Evolutionary conservation across 1,140 invertebrate species (phyloP).

Genomic region (Drosophila azteca): DNA sequence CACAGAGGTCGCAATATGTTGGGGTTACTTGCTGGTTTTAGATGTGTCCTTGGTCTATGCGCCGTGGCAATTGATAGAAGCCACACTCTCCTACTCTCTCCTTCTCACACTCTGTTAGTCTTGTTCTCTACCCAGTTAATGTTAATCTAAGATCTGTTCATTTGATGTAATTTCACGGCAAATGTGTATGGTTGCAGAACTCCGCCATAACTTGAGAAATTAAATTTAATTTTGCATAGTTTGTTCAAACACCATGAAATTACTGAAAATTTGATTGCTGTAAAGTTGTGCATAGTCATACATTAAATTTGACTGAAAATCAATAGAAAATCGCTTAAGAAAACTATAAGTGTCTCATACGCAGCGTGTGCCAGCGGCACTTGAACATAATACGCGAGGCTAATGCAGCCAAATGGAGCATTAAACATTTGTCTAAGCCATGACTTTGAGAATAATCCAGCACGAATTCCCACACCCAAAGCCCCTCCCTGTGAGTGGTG

Average conservation of each 20-base stretch:
- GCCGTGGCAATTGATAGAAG: constrained; percentile 30
- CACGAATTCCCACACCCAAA: constrained; percentile 15
- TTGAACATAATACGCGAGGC: constrained; percentile 46
- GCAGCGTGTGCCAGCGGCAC: constrained; percentile 54
- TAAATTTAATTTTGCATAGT: no score
- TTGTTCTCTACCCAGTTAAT: constrained; percentile 14
- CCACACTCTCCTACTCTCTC: background rate
- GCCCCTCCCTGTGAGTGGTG: background rate
- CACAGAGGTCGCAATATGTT: no score
- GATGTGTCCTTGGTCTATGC: constrained; percentile 58
- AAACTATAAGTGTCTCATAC: constrained; percentile 70
- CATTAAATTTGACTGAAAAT: no score
- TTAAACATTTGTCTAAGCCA: constrained; percentile 69
- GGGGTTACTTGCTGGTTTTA: background rate
- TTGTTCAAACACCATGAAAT: no score
- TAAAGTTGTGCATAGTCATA: no score
- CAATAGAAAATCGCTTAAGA: no score
- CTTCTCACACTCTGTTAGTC: no score
- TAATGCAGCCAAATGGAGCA: constrained; percentile 68
- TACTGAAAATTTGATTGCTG: no score
- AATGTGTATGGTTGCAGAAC: background rate
- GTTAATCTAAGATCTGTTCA: constrained; percentile 26
- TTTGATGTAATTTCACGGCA: constrained; percentile 31
- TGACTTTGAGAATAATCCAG: constrained; percentile 58
- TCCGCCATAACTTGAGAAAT: background rate